Evolutionary conservation across 35 echinoderm and acorn worm genomes (phyloP), one percentile per base, ranked within the genome.

Genomic region (Stichopus chloronotus): DNA sequence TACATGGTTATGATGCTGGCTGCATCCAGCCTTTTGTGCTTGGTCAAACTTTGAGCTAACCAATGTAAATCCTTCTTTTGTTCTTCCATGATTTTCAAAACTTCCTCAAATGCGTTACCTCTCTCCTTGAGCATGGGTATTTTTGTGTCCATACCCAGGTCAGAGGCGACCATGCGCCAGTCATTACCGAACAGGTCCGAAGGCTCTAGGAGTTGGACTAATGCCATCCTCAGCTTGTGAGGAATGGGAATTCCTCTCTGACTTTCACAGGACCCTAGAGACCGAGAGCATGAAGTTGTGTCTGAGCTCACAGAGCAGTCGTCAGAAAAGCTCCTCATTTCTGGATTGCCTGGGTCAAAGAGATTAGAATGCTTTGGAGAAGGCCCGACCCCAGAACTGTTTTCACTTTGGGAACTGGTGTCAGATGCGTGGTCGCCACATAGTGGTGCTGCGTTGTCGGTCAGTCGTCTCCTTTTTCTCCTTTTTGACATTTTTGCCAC

Each of bases 91-190:
- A 78, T 82, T 59, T 94, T 92, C 52, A 98, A 68, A 9, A 98
- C 69, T 57, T 59, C 72, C 57, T 94, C 86, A 4, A 90, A 91
- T 9, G 96, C 94, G 43, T 72, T 95, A 23, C 8, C 76, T 52
- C 81, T 90, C 5, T 55, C 87, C 76, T 88, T 83, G 52, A 95
- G 78, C 4, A 94, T 60, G 10, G 83, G 92, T 7, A 98, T 95
- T 8, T 68, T 76, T 0, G 82, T 53, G 78, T 98, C 96, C 59
- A 95, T n/a, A 13, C 93, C 83, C 20, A 98, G 53, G 12, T 89
- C 94, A 20, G 77, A 79, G 53, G 96, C 96, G n/a, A 98, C 84
- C 21, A 95, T 87, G 5, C 96, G 88, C 96, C 96, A 98, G 91
- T 98, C 96, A 23, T 98, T 95, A 1, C 94, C 94, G 2, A 94